These are phyloP conservation scores for Eulithis testata DNA, from an alignment of 2,888 invertebrate species.

Conservation along the genomic window DNA sequence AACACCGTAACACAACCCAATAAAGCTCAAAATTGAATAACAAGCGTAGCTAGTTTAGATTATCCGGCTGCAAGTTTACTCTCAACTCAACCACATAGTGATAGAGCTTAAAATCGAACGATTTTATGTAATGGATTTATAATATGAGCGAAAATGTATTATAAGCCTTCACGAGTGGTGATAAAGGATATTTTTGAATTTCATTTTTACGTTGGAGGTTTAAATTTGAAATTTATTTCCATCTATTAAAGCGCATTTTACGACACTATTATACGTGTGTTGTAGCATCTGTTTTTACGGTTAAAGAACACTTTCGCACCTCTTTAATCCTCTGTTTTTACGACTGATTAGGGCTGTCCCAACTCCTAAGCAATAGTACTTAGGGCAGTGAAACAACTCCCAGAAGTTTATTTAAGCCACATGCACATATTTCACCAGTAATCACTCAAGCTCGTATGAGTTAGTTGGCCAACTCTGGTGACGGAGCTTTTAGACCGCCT, in stretches of 20 bases:
- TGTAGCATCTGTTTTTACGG: conserved; percentile 21
- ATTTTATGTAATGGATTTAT: neutral
- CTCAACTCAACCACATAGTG: conserved; percentile 13
- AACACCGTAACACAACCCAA: conserved; percentile 25
- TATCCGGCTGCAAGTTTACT: conserved; percentile 12
- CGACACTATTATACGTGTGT: neutral
- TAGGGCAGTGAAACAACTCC: neutral
- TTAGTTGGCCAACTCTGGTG: too few species aligned
- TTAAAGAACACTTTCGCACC: conserved; percentile 21
- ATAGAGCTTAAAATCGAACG: conserved; percentile 17
- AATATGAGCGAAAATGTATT: conserved; percentile 23
- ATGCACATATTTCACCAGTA: too few species aligned
- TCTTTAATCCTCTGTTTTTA: conserved; percentile 25
- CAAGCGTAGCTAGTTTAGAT: conserved; percentile 13
- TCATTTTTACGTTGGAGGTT: conserved; percentile 1
- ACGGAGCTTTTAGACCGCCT: too few species aligned
- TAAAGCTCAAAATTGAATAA: conserved; percentile 33
- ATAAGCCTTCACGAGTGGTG: conserved; percentile 26
- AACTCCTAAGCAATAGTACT: neutral
- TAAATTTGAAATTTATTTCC: conserved; percentile 14
- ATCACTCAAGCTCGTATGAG: too few species aligned
- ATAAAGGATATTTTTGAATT: conserved; percentile 23
- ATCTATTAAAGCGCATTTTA: conserved; percentile 15
- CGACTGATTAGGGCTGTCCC: conserved; percentile 9
- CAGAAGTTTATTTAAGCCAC: too few species aligned